Conservation (phyloP, 1,140 invertebrate species). For the Meteorus sp. region DNA sequence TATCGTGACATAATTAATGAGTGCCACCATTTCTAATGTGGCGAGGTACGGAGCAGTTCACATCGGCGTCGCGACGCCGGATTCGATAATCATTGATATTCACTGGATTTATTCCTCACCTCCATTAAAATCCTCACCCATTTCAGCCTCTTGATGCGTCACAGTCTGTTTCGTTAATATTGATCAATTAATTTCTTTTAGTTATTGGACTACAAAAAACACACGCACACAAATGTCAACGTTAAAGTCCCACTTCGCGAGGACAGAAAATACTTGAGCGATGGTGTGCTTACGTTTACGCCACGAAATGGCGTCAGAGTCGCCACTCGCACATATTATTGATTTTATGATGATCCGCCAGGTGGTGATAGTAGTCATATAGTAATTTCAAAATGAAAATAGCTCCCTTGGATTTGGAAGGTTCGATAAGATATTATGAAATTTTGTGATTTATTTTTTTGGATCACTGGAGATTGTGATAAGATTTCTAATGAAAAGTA, state of each 20-base stretch:
- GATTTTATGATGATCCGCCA: background rate
- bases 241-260: background rate
- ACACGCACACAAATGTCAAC: no score
- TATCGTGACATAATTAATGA: background rate
- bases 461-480: no score
- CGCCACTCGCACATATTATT: background rate
- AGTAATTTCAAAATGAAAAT: no score
- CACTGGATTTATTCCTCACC: constrained; percentile 35
- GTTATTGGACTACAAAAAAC: no score
- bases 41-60: background rate
- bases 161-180: background rate
- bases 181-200: background rate
- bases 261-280: no score
- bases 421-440: no score
- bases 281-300: constrained; percentile 1
- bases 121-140: constrained; percentile 56
- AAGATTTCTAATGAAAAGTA: no score
- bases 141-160: constrained; percentile 20
- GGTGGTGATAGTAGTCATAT: background rate
- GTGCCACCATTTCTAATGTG: constrained; percentile 4
- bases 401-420: no score
- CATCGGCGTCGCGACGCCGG: constrained; percentile 20
- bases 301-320: constrained; percentile 21
- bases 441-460: background rate
- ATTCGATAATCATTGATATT: background rate